Evolutionary conservation across 1,140 invertebrate species (phyloP).

Genomic region (Phymorhynchus buccinoides): DNA sequence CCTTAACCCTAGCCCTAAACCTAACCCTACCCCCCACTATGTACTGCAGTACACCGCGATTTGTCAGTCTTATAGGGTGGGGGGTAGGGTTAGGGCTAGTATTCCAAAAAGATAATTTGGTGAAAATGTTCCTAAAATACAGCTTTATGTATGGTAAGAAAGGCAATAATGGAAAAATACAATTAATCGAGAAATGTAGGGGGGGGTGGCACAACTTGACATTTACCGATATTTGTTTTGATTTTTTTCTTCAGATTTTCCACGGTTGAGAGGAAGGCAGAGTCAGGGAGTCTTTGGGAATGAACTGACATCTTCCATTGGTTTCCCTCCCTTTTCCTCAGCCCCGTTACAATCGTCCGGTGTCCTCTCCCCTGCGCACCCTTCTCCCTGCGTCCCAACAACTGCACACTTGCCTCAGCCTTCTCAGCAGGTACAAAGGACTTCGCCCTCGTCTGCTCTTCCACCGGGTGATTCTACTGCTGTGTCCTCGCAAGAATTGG

Average conservation of each 20-base stretch:
- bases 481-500: background rate
- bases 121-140: background rate
- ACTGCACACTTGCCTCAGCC: background rate
- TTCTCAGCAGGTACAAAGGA: background rate
- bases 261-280: background rate
- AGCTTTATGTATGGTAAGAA: background rate
- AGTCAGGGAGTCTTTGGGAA: background rate
- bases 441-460: background rate
- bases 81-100: background rate
- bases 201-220: too few species aligned
- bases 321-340: background rate
- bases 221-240: background rate
- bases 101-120: too few species aligned
- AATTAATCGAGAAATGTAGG: too few species aligned
- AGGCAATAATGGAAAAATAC: background rate
- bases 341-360: background rate
- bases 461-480: background rate
- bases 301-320: background rate
- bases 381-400: background rate
- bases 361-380: background rate
- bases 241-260: background rate
- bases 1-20: too few species aligned
- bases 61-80: too few species aligned
- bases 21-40: too few species aligned
- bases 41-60: too few species aligned